phyloP scores from a whole-genome alignment of 1,140 invertebrate species.

The Calliphora vicina region DNA sequence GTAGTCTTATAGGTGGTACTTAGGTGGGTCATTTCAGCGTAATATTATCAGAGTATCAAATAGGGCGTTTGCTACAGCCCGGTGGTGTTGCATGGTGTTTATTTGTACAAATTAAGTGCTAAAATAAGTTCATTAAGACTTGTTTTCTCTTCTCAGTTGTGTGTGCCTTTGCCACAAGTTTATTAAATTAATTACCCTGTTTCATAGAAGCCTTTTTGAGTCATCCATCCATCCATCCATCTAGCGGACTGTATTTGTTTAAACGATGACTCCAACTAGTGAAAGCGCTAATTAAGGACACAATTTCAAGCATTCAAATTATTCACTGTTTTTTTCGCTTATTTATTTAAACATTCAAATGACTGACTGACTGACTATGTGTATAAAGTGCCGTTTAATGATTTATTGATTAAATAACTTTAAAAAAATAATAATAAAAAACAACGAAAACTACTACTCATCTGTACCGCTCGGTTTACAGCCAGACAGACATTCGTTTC shows the following conservation, averaged over 20 bases:
- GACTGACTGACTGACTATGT: too few species aligned
- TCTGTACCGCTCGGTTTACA: too few species aligned
- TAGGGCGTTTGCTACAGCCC: neutral
- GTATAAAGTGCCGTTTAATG: neutral
- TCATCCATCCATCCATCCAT: neutral
- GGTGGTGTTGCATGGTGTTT: neutral
- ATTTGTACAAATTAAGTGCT: slow-evolving; percentile 20
- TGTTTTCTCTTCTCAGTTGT: neutral
- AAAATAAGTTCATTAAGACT: slow-evolving; percentile 16
- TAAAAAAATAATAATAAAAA: too few species aligned
- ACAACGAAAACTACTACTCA: neutral
- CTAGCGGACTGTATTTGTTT: too few species aligned
- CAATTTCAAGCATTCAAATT: neutral
- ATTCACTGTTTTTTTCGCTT: neutral
- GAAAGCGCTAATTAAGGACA: neutral
- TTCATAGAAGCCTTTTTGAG: neutral
- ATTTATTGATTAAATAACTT: neutral
- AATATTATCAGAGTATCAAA: slow-evolving; percentile 8
- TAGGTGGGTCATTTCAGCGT: slow-evolving; percentile 12
- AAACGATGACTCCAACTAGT: neutral
- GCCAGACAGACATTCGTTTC: too few species aligned
- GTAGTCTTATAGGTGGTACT: slow-evolving; percentile 6
- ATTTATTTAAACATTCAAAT: neutral
- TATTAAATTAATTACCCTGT: neutral
- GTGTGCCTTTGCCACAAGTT: neutral